Percentiles rank a stretch among this genome's conserved stretches.
phyloP scores from a whole-genome alignment of 1,140 invertebrate genomes.

The Trichomalopsis sarcophagae region DNA sequence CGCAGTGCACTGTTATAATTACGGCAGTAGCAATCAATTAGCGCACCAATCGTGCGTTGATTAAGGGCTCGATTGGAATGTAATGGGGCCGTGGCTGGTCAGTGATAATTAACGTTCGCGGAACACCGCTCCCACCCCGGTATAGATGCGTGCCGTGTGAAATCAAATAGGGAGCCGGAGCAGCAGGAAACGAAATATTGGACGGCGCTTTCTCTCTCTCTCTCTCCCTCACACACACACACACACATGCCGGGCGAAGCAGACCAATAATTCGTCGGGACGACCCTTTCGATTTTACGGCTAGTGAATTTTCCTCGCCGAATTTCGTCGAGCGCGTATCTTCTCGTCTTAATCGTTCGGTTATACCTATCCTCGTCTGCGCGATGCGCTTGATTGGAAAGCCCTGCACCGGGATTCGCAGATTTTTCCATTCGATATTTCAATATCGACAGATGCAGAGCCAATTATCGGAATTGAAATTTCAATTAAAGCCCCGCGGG shows the following conservation, averaged over 20 bases:
- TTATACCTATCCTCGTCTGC: no score
- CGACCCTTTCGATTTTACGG: conserved; percentile 33
- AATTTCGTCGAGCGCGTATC: neutral
- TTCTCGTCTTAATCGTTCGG: conserved; percentile 43
- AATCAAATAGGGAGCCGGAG: conserved; percentile 68
- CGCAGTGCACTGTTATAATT: conserved; percentile 75
- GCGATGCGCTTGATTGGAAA: neutral
- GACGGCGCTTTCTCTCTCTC: conserved; percentile 32
- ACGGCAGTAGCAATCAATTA: conserved; percentile 75
- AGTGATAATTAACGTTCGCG: conserved; percentile 74
- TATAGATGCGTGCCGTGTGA: conserved; percentile 69
- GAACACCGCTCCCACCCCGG: conserved; percentile 59
- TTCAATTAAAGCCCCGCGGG: conserved; percentile 35
- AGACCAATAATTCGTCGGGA: conserved; percentile 47
- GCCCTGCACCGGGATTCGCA: neutral
- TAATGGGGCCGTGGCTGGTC: conserved; percentile 73
- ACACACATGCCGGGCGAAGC: neutral
- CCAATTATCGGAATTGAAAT: conserved; percentile 45
- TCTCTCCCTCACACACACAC: no score
- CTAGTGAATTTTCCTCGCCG: neutral
- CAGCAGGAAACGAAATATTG: conserved; percentile 71
- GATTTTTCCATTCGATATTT: conserved; percentile 8
- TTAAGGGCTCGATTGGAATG: conserved; percentile 75
- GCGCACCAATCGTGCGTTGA: conserved; percentile 75
- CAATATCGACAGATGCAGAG: neutral